Conservation (phyloP, 1,140 invertebrate genomes). For the Microplitis demolitor region DNA sequence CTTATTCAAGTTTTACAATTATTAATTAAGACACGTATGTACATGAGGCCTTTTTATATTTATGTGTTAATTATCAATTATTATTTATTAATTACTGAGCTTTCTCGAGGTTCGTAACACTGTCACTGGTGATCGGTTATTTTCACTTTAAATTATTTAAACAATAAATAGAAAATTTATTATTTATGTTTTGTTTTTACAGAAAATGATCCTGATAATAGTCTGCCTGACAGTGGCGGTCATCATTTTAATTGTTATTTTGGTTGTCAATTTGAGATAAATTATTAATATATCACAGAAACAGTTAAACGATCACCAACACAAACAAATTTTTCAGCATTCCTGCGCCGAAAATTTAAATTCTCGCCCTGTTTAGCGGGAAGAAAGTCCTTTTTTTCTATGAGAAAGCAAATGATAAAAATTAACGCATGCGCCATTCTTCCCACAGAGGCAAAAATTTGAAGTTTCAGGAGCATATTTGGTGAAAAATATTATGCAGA, state of each 20-base stretch:
- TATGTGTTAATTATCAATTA: too few species aligned
- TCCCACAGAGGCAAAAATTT: too few species aligned
- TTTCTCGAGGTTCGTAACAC: background rate
- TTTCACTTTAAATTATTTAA: background rate
- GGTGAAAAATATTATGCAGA: too few species aligned
- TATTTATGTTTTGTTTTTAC: slow-evolving; percentile 68
- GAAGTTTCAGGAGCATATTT: too few species aligned
- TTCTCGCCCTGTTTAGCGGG: too few species aligned
- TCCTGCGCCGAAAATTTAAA: too few species aligned
- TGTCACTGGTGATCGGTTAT: background rate
- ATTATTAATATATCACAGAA: slow-evolving; percentile 1
- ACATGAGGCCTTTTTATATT: too few species aligned
- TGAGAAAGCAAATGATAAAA: too few species aligned
- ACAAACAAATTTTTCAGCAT: slow-evolving; percentile 2
- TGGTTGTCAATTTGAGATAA: slow-evolving; percentile 60
- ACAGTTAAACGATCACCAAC: background rate
- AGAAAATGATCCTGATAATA: slow-evolving; percentile 85
- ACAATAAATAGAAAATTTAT: slow-evolving; percentile 26
- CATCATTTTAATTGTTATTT: slow-evolving; percentile 77
- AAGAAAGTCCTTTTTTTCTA: too few species aligned
- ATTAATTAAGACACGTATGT: too few species aligned
- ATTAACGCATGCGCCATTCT: too few species aligned
- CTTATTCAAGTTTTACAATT: too few species aligned
- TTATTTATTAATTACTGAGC: background rate
- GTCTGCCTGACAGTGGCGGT: slow-evolving; percentile 75